Base-by-base conservation (phyloP, 2,888 invertebrate species). In the Hipparchia semele region DNA sequence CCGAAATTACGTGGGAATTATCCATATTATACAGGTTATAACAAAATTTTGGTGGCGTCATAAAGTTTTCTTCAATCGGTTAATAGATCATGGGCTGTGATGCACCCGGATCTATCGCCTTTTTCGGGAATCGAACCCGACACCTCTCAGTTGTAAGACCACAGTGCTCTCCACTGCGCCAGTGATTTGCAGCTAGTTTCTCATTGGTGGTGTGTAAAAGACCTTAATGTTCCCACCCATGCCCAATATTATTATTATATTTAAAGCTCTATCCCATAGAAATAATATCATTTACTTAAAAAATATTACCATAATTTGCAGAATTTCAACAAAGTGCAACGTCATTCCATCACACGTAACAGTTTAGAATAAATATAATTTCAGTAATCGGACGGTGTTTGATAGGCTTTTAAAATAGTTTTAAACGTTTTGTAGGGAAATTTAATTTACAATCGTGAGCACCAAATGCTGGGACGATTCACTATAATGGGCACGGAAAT, bases 401-500 rank as follows among this genome's bases (percentile, higher is more conserved):
- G 79, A 79, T 80, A 80, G 77, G 79, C 82, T 82, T 81, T 82
- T 83, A 82, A 84, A 84, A 58, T 39, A 81, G 81, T 82, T 81
- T 13, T 62, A 81, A 81, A 84, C 80, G 84, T 81, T 85, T 87
- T 85, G 80, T 79, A 77, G 80, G 79, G 79, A 79, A 84, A 85
- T 83, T 86, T 83, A 79, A 84, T 83, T 83, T 80, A 83, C 80
- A 81, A 81, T 83, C 77, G 75, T 69, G 69, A 75, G 72, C 75
- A 75, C 75, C 76, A 79, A 80, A 79, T 77, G 79, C 78, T 74
- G 79, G 80, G 77, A 78, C 76, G 79, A 82, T 82, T 83, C 82
- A 76, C 83, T 80, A 80, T 85, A 85, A 86, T 86, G 82, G 82
- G 84, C 83, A 83, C 86, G 84, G 84, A 84, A 87, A 87, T 87